Evolutionary conservation across 2,888 invertebrate species (phyloP).

Genomic region (Apocheima hispidaria): DNA sequence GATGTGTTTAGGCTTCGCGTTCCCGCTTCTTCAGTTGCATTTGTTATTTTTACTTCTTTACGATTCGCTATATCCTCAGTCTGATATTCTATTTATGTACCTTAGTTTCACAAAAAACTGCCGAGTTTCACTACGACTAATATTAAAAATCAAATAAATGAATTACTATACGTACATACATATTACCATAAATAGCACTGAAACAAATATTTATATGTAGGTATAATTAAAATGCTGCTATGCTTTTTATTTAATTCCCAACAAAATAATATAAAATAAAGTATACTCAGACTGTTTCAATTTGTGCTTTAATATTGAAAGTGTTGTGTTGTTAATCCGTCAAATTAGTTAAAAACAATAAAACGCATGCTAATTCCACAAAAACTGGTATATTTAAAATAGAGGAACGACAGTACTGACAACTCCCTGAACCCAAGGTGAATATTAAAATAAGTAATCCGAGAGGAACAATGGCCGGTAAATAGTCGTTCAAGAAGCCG

Average conservation of each 20-base stretch:
- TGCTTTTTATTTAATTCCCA: neutral
- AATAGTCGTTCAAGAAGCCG: slow-evolving; percentile 13
- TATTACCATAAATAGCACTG: slow-evolving; percentile 22
- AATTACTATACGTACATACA: slow-evolving; percentile 19
- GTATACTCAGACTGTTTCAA: neutral
- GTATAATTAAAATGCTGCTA: neutral
- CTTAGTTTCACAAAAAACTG: neutral
- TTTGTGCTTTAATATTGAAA: neutral
- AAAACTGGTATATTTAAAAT: neutral
- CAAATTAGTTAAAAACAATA: slow-evolving; percentile 3
- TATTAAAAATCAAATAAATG: slow-evolving; percentile 6
- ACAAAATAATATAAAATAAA: slow-evolving; percentile 7
- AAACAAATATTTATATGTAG: slow-evolving; percentile 12
- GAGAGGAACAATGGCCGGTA: neutral
- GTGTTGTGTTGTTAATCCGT: slow-evolving; percentile 14
- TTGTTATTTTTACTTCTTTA: neutral
- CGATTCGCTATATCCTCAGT: neutral
- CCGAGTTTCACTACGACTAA: neutral
- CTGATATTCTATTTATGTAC: slow-evolving; percentile 1
- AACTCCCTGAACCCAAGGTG: slow-evolving; percentile 13
- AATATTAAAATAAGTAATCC: neutral
- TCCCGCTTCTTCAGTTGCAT: slow-evolving; percentile 4
- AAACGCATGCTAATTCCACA: slow-evolving; percentile 20
- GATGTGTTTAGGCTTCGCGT: too few relatives aligned
- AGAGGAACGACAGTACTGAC: neutral